These are phyloP conservation scores for Protodeltote pygarga DNA, from an alignment of 2,888 invertebrate species.

Conservation along the genomic window DNA sequence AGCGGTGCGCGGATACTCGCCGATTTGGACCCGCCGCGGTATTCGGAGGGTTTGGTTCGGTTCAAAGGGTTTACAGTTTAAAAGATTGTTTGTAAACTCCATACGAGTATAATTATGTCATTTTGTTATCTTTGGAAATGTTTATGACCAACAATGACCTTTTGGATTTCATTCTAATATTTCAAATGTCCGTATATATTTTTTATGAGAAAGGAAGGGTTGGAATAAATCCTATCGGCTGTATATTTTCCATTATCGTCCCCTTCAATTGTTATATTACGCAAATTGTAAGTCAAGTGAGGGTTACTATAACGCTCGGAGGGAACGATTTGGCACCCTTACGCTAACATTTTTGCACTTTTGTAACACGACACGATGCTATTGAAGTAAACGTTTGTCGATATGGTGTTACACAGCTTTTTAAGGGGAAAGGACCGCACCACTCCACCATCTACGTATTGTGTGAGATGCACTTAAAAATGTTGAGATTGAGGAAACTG, in stretches of 20 bases:
- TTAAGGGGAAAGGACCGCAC: too few species aligned
- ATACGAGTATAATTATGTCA: too few species aligned
- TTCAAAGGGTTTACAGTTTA: neutral
- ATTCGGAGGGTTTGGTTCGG: conserved; percentile 10
- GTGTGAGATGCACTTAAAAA: too few species aligned
- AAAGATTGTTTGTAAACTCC: too few species aligned
- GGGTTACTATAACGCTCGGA: conserved; percentile 25
- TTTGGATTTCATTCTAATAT: too few species aligned
- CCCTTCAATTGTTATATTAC: conserved; percentile 35
- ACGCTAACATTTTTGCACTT: conserved; percentile 21
- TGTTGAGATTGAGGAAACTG: too few species aligned
- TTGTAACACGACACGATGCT: conserved; percentile 13
- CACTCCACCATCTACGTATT: too few species aligned
- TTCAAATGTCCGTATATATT: neutral
- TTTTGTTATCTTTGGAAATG: too few species aligned
- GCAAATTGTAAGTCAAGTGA: conserved; percentile 38
- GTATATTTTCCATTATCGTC: conserved; percentile 26
- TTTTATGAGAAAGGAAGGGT: neutral
- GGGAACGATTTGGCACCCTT: conserved; percentile 17
- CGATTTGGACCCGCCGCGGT: conserved; percentile 20
- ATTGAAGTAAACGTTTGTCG: conserved; percentile 9
- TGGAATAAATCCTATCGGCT: conserved; percentile 15
- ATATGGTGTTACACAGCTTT: conserved; percentile 6
- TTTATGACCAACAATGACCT: too few species aligned
- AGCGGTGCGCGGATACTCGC: conserved; percentile 64